phyloP scores from a whole-genome alignment of 1,140 invertebrate genomes.

The Drosophila virilis region DNA sequence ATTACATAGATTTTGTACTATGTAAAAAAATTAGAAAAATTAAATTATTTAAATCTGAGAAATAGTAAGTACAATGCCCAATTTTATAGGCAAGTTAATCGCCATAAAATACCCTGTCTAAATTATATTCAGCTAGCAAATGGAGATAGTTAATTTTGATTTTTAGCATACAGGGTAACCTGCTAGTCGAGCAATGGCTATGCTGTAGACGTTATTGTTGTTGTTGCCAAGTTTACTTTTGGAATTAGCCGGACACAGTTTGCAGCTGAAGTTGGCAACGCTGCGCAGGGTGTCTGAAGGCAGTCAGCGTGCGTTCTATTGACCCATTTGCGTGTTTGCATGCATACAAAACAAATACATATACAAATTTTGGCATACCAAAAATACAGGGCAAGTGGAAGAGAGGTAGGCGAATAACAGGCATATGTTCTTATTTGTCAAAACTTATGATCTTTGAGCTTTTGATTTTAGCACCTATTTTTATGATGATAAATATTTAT shows the following conservation, averaged over 20 bases:
- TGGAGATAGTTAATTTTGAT: no score
- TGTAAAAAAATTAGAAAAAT: no score
- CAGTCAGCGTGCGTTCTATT: constrained; percentile 62
- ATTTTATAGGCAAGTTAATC: no score
- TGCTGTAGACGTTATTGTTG: background rate
- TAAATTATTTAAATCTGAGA: no score
- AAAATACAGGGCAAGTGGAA: constrained; percentile 3
- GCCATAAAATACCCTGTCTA: no score
- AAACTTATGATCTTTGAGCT: no score
- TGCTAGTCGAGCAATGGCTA: constrained; percentile 6
- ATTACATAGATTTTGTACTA: no score
- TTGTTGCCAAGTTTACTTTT: constrained; percentile 57
- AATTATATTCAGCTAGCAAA: no score
- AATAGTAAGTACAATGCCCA: no score
- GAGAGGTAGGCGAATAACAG: background rate
- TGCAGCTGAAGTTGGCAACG: constrained; percentile 43
- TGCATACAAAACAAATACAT: constrained; percentile 21
- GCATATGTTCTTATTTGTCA: no score
- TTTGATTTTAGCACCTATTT: no score
- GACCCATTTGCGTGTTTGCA: constrained; percentile 65
- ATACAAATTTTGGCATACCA: constrained; percentile 44
- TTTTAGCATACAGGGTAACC: constrained; percentile 20
- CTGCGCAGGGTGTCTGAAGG: constrained; percentile 21
- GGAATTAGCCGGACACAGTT: constrained; percentile 70
- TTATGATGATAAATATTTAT: background rate